A percentile compares a stretch with the other conserved stretches of the same genome.
Conservation (phyloP, 2,113 vertebrate genomes). For the Anser cygnoides region DNA sequence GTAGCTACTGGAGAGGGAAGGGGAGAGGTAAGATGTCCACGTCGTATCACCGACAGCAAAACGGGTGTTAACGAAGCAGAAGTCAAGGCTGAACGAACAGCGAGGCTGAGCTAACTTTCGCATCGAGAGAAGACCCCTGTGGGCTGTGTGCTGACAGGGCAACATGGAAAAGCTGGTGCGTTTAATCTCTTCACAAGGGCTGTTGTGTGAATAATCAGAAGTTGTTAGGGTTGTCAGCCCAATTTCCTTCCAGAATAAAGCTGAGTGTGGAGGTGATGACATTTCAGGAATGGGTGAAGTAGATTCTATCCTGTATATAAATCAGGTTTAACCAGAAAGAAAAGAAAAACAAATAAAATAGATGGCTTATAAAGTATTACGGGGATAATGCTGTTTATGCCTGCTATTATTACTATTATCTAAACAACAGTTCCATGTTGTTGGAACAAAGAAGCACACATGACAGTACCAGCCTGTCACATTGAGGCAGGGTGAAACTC, state of each 20-base stretch:
- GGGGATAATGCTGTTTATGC: neutral
- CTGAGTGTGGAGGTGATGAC: neutral
- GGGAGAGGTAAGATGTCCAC: neutral
- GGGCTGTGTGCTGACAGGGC: constrained; percentile 41
- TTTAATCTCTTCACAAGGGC: constrained; percentile 34
- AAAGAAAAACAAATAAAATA: neutral
- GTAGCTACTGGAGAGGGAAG: neutral
- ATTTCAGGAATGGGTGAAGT: constrained; percentile 10
- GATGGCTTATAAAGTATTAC: neutral
- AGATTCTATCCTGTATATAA: neutral
- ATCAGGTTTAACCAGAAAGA: neutral
- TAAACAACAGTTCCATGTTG: neutral
- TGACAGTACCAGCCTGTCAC: neutral
- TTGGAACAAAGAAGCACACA: neutral
- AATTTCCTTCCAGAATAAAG: constrained; percentile 38
- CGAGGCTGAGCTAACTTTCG: constrained; percentile 20
- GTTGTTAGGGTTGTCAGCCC: constrained; percentile 43
- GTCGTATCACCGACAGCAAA: neutral
- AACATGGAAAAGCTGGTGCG: neutral
- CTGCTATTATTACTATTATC: neutral
- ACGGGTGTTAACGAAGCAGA: neutral
- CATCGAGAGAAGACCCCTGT: neutral
- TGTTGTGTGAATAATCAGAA: constrained; percentile 48
- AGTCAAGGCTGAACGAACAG: constrained; percentile 29
- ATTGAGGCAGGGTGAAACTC: neutral